Percentiles rank a stretch among this genome's conserved stretches.
Evolutionary conservation across 1,140 invertebrate species (phyloP).

Genomic region (Lucilia sericata): DNA sequence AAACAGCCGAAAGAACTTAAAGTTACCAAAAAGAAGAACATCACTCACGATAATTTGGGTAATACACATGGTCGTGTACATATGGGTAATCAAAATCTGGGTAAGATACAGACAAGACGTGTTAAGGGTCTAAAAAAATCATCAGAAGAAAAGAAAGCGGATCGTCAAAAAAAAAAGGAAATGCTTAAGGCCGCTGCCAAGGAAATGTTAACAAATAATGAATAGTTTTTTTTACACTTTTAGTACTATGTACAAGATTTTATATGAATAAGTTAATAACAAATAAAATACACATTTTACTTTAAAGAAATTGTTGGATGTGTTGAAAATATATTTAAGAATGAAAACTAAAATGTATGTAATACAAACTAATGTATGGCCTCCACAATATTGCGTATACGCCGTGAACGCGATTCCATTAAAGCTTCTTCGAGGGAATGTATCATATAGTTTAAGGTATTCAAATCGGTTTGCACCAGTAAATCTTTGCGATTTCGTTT

Average conservation of each 20-base stretch:
- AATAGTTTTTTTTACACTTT: slow-evolving; percentile 33
- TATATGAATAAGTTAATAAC: slow-evolving; percentile 36
- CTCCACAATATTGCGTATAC: slow-evolving; percentile 60
- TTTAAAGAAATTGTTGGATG: slow-evolving; percentile 1
- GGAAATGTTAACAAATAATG: slow-evolving; percentile 52
- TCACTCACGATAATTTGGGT: slow-evolving; percentile 87
- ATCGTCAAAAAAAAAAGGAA: slow-evolving; percentile 71
- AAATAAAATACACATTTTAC: slow-evolving; percentile 44
- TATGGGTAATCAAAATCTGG: slow-evolving; percentile 89
- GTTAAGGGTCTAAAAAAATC: slow-evolving; percentile 92
- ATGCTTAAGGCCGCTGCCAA: slow-evolving; percentile 58
- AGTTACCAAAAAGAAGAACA: slow-evolving; percentile 90
- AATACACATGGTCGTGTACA: slow-evolving; percentile 92
- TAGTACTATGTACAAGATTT: slow-evolving; percentile 11
- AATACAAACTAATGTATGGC: slow-evolving; percentile 56
- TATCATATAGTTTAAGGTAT: slow-evolving; percentile 59
- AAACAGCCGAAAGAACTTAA: slow-evolving; percentile 87
- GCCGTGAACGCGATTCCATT: slow-evolving; percentile 60
- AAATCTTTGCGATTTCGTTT: slow-evolving; percentile 61
- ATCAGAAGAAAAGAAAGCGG: slow-evolving; percentile 75
- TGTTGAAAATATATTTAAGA: not conserved
- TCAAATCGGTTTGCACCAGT: slow-evolving; percentile 62
- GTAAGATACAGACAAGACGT: slow-evolving; percentile 90
- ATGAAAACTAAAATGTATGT: not conserved
- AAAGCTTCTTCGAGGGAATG: slow-evolving; percentile 62